Evolutionary conservation across 2,888 invertebrate species (phyloP).

Genomic region (Chironomus riparius): DNA sequence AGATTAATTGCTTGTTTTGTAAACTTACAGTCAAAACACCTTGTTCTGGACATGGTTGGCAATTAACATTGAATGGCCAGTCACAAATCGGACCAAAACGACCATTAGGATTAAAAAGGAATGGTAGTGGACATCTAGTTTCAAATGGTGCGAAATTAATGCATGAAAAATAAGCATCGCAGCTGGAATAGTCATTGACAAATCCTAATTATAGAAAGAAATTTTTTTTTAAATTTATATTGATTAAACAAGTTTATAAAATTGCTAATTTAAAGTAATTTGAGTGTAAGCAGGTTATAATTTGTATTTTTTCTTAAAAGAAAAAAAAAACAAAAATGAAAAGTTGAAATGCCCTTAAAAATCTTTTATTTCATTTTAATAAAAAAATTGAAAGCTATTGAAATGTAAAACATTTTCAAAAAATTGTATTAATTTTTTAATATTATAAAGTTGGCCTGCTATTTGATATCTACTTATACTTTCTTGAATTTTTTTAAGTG

Average conservation of each 20-base stretch:
- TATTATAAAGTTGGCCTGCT: too few relatives aligned
- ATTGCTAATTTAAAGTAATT: too few relatives aligned
- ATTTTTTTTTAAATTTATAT: too few relatives aligned
- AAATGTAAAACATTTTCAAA: too few relatives aligned
- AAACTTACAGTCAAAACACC: neutral
- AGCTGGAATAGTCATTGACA: neutral
- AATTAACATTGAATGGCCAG: neutral
- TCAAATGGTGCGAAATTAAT: neutral
- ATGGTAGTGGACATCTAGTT: constrained; percentile 1
- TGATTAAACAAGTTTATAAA: too few relatives aligned
- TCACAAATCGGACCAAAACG: neutral
- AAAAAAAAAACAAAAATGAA: neutral
- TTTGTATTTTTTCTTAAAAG: too few relatives aligned
- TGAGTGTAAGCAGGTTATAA: neutral
- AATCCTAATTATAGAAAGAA: neutral
- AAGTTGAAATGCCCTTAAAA: neutral
- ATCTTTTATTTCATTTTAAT: neutral
- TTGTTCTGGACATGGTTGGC: neutral
- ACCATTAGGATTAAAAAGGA: neutral
- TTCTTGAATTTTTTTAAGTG: too few relatives aligned
- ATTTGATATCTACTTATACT: too few relatives aligned
- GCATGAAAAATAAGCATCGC: constrained; percentile 11
- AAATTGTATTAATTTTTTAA: too few relatives aligned
- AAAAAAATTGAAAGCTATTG: neutral
- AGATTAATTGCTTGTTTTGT: neutral